phyloP scores from a whole-genome alignment of 1,140 invertebrate species.

The Ylistrum balloti region DNA sequence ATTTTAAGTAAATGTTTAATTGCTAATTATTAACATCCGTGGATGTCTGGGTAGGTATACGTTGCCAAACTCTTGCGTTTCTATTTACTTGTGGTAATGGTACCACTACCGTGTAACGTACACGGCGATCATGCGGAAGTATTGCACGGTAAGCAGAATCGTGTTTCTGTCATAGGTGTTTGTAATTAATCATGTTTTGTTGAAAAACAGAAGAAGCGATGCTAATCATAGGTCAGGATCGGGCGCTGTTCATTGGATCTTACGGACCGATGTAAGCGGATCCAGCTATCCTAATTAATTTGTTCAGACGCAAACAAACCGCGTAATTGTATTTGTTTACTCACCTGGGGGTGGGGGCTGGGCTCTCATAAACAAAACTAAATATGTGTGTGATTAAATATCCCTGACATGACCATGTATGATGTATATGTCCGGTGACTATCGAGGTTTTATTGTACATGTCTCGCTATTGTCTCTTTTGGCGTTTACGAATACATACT shows the following conservation, averaged over 20 bases:
- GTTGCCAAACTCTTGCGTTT: not conserved
- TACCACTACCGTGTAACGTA: not conserved
- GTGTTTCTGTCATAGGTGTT: not conserved
- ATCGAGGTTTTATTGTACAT: not conserved
- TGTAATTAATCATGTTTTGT: slow-evolving; percentile 35
- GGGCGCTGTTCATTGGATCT: not conserved
- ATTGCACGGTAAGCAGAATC: not conserved
- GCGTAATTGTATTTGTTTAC: slow-evolving; percentile 11
- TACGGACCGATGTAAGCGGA: not conserved
- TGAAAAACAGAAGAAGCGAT: slow-evolving; percentile 21
- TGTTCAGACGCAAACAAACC: not conserved
- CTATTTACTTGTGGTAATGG: not conserved
- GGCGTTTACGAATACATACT: not conserved
- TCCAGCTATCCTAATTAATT: not conserved
- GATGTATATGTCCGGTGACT: not conserved
- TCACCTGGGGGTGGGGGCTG: not conserved
- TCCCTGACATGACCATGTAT: not conserved
- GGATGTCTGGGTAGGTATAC: not conserved
- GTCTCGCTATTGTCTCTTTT: not conserved
- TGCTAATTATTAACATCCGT: slow-evolving; percentile 23
- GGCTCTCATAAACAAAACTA: not conserved
- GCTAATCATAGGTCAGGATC: slow-evolving; percentile 3
- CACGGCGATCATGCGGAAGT: slow-evolving; percentile 15
- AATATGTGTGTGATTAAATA: not conserved
- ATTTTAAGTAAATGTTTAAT: slow-evolving; percentile 2